A percentile compares a stretch with the other conserved stretches of the same genome.
These are phyloP conservation scores for Apeltes quadracus DNA, from an alignment of 2,113 vertebrate species.

Conservation along the genomic window DNA sequence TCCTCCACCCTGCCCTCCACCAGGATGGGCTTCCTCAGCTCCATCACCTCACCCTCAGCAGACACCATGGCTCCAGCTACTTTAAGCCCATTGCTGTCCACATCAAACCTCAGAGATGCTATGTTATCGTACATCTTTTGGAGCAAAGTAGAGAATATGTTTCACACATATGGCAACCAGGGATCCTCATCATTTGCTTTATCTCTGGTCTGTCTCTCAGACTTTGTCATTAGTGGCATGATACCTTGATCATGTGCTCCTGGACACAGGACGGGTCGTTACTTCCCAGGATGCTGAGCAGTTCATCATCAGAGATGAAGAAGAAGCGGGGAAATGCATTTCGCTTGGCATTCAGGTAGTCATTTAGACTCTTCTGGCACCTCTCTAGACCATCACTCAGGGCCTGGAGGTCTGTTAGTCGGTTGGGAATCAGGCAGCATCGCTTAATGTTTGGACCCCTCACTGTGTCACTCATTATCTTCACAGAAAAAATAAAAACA, in stretches of 20 bases:
- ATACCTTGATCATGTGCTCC: slow-evolving; percentile 98
- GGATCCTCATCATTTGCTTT: not conserved
- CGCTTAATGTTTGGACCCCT: slow-evolving; percentile 86
- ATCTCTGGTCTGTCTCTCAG: not conserved
- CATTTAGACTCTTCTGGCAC: slow-evolving; percentile 95
- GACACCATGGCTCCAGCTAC: slow-evolving; percentile 91
- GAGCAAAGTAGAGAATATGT: slow-evolving; percentile 5
- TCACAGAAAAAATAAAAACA: not conserved
- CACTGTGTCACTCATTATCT: slow-evolving; percentile 92
- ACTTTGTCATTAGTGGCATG: not conserved
- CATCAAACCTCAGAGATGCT: slow-evolving; percentile 85
- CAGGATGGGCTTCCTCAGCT: slow-evolving; percentile 80
- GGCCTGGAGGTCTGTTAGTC: slow-evolving; percentile 84
- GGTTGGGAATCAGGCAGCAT: slow-evolving; percentile 86
- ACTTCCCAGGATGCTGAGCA: slow-evolving; percentile 95
- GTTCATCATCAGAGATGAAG: slow-evolving; percentile 96
- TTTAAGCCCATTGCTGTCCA: slow-evolving; percentile 76
- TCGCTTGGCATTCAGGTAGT: slow-evolving; percentile 93
- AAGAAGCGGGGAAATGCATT: slow-evolving; percentile 96
- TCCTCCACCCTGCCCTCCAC: slow-evolving; percentile 92
- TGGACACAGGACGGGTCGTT: slow-evolving; percentile 90
- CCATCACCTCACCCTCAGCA: slow-evolving; percentile 92
- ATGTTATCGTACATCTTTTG: slow-evolving; percentile 96
- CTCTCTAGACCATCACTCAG: slow-evolving; percentile 88
- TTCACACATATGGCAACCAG: slow-evolving; percentile 18